Evolutionary conservation across 2,888 invertebrate species (phyloP), one percentile per base, ranked within the genome.

Genomic region (Aleiodes testaceus): DNA sequence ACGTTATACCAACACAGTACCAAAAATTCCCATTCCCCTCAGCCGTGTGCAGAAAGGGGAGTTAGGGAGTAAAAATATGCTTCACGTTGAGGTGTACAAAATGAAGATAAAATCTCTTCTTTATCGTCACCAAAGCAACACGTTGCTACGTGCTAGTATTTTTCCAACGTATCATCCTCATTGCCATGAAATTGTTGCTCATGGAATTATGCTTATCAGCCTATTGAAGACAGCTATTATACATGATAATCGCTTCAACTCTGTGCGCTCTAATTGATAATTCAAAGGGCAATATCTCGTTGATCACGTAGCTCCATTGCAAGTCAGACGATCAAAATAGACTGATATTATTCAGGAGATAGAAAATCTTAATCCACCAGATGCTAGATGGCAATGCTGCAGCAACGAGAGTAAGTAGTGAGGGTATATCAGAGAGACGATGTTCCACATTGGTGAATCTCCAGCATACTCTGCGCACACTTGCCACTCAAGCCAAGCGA

Each of bases 401-500:
- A 36, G 9, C 36, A 36, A 36, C 36, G 36, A 36, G 36, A 36
- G 36, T 36, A 36, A 36, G 36, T 36, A 36, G 36, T 36, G 7
- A 36, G 9, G 36, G 36, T 36, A 36, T 36, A 36, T 36, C 36
- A 36, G 36, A 36, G 18, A 63, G 63, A 63, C 45, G 45, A 45
- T 30, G 14, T 47, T 16, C 16, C 2, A 47, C 16, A 16, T 63
- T n/a, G 30, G 30, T 53, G 63, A 63, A 45, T 45, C 63, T 45
- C 44, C 45, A 18, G 63, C 45, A 79, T 81, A 36, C 9, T 11
- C 36, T 9, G 36, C 81, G 79, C 77, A 26, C 79, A 83, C 81
- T 83, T 81, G 82, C 81, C 82, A 83, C 82, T 83, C 83, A 75
- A 80, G 79, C 75, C 79, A 69, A 69, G 74, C 74, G 79, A 78